A percentile compares a stretch with the other conserved stretches of the same genome.
These are phyloP conservation scores for Pseudolaguvia tuberculata DNA, from an alignment of 2,113 vertebrate genomes.

Conservation along the genomic window DNA sequence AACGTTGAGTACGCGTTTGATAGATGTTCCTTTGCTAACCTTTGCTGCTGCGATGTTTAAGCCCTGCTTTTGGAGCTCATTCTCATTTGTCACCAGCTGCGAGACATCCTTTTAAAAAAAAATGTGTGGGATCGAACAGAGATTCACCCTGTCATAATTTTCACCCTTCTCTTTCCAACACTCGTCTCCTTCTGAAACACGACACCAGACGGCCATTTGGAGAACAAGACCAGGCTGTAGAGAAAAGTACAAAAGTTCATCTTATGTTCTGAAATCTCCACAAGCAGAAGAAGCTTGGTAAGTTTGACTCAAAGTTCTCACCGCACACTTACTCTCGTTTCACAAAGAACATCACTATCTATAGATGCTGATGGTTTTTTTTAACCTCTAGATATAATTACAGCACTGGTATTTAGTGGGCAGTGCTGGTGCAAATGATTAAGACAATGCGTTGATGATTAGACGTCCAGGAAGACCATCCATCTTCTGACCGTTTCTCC, in stretches of 20 bases:
- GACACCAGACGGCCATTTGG: constrained; percentile 19
- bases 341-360: neutral
- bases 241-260: constrained; percentile 9
- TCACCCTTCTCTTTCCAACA: neutral
- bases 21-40: constrained; percentile 47
- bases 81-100: constrained; percentile 40
- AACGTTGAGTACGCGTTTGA: constrained; percentile 37
- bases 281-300: neutral
- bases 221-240: neutral
- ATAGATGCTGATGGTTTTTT: too few relatives aligned
- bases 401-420: too few relatives aligned
- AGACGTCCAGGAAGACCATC: too few relatives aligned
- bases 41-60: constrained; percentile 46
- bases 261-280: neutral
- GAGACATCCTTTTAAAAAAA: constrained; percentile 44
- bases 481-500: too few relatives aligned
- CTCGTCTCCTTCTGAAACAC: constrained; percentile 10
- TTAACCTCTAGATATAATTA: too few relatives aligned
- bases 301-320: neutral
- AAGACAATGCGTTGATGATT: too few relatives aligned
- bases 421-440: too few relatives aligned
- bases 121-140: constrained; percentile 38
- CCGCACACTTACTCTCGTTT: neutral
- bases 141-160: constrained; percentile 37
- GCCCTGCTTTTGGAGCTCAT: constrained; percentile 38